These are phyloP conservation scores for Myrmophylax atrothorax DNA, from an alignment of 2,113 vertebrate genomes.

Conservation along the genomic window DNA sequence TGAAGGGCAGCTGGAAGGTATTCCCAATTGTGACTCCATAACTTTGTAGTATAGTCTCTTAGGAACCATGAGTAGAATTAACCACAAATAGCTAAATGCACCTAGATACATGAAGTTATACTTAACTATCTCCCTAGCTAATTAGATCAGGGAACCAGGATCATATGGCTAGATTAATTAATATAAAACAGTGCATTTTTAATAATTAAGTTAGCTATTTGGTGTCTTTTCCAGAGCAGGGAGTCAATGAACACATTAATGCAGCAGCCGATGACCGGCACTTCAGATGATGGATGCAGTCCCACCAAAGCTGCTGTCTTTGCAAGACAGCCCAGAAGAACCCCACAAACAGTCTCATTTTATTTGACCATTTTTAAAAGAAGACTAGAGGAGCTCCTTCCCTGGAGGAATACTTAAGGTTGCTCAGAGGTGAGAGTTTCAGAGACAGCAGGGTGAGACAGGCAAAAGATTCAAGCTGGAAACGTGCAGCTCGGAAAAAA, in stretches of 20 bases:
- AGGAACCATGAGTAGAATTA: background rate
- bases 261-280: background rate
- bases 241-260: background rate
- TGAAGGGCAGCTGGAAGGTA: background rate
- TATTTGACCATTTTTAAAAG: background rate
- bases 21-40: background rate
- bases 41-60: slow-evolving; percentile 9
- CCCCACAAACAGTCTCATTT: background rate
- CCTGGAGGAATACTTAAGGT: background rate
- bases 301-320: background rate
- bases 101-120: slow-evolving; percentile 27
- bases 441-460: background rate
- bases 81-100: background rate
- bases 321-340: background rate
- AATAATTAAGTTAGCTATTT: background rate
- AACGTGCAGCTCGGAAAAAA: background rate
- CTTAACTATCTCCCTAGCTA: slow-evolving; percentile 20
- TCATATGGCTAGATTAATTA: background rate
- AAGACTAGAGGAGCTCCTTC: background rate
- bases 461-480: background rate
- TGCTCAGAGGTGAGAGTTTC: background rate
- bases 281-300: background rate
- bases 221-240: background rate
- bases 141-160: background rate
- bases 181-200: background rate